A percentile compares a stretch with the other conserved stretches of the same genome.
Evolutionary conservation across 2,797 vertebrate genomes (phyloP).

Genomic region (Epinephelus awoara): DNA sequence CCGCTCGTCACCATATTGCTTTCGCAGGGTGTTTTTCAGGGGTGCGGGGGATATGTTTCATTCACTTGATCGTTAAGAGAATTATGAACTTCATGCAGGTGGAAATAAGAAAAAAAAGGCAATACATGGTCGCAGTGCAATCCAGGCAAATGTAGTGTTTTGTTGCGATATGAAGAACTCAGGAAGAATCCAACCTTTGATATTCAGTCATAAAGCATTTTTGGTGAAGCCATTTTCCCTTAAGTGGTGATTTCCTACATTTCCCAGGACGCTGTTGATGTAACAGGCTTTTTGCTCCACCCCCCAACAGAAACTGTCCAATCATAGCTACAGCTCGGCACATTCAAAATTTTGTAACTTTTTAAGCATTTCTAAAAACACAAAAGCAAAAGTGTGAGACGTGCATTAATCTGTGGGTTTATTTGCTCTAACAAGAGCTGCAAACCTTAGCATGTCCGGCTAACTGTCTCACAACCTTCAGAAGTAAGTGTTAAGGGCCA

Average conservation of each 20-base stretch:
- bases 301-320: too few species aligned
- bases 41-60: not conserved
- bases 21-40: not conserved
- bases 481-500: too few species aligned
- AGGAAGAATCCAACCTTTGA: constrained; percentile 57
- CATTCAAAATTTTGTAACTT: not conserved
- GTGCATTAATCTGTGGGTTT: not conserved
- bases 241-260: constrained; percentile 16
- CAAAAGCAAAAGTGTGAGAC: not conserved
- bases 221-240: not conserved
- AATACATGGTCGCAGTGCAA: constrained; percentile 53
- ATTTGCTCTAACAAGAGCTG: not conserved
- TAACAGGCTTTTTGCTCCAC: not conserved
- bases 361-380: not conserved
- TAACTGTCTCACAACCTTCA: not conserved
- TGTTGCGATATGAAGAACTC: constrained; percentile 14
- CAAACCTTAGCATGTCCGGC: not conserved
- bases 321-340: too few species aligned
- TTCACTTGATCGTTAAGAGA: constrained; percentile 41
- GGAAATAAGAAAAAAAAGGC: constrained; percentile 54
- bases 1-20: constrained; percentile 54
- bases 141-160: constrained; percentile 38
- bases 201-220: constrained; percentile 10
- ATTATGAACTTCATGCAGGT: constrained; percentile 46
- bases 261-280: constrained; percentile 48